Conservation (phyloP, 2,113 vertebrate species). For the Gavialis gangeticus region DNA sequence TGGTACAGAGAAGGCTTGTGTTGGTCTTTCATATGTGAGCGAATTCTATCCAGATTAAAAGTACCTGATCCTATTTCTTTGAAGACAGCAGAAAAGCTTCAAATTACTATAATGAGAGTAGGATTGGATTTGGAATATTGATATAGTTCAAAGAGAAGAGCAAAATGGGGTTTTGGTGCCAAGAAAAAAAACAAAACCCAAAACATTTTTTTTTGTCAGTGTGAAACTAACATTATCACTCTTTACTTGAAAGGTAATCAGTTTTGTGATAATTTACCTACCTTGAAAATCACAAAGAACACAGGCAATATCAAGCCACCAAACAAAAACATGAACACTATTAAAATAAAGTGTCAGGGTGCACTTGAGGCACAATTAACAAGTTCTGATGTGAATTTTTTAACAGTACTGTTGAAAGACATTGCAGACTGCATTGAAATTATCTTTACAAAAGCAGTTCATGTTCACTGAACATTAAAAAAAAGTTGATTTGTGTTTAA, state of each 20-base stretch:
- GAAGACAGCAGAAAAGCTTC: too few relatives aligned
- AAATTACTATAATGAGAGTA: not conserved
- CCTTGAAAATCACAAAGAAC: not conserved
- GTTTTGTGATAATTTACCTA: not conserved
- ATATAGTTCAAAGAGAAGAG: not conserved
- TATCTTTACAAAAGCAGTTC: not conserved
- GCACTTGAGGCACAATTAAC: constrained; percentile 22
- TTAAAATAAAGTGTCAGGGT: constrained; percentile 36
- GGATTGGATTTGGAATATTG: not conserved
- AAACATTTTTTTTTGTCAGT: not conserved
- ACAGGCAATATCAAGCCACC: not conserved
- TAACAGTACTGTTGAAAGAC: not conserved
- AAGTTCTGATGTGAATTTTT: constrained; percentile 3
- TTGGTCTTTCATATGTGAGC: not conserved
- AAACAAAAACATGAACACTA: not conserved
- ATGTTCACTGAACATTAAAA: not conserved
- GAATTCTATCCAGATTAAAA: not conserved
- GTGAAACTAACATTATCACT: not conserved
- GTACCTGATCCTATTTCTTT: not conserved
- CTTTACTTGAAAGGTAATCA: not conserved
- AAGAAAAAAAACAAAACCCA: not conserved
- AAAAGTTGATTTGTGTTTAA: not conserved
- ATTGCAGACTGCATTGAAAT: not conserved
- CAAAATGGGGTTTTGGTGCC: not conserved
- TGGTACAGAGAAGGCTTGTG: not conserved